phyloP scores from a whole-genome alignment of 2,797 vertebrate genomes.

The Chiloscyllium punctatum region DNA sequence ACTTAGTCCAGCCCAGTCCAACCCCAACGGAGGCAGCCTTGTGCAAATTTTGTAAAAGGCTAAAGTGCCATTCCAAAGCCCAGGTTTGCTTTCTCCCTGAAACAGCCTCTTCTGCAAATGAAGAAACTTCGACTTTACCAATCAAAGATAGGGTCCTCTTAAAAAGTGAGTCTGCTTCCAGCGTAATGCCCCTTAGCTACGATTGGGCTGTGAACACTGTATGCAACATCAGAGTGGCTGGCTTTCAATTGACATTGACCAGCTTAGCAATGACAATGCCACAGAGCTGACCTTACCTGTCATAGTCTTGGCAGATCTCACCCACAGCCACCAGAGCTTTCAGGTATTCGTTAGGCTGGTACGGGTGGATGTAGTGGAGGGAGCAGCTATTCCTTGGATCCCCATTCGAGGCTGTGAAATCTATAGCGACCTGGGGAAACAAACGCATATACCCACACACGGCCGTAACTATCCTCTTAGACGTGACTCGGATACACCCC shows the following conservation, averaged over 20 bases:
- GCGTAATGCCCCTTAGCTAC: no score
- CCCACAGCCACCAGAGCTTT: conserved; percentile 95
- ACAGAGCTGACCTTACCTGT: conserved; percentile 68
- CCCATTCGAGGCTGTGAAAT: conserved; percentile 96
- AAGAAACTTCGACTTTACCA: neutral
- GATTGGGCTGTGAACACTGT: neutral
- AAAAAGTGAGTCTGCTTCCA: neutral
- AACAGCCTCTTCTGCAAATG: neutral
- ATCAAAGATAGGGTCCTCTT: neutral
- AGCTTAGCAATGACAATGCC: neutral
- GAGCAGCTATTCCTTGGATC: conserved; percentile 98
- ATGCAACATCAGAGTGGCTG: neutral
- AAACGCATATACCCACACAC: conserved; percentile 22
- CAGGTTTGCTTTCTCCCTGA: neutral
- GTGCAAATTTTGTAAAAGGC: neutral
- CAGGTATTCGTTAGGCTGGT: conserved; percentile 96
- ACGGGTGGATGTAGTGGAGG: conserved; percentile 97
- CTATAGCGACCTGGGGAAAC: conserved; percentile 85
- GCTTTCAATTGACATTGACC: no score
- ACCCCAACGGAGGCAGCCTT: neutral
- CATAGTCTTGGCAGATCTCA: conserved; percentile 98
- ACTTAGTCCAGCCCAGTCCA: no score
- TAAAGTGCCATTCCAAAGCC: neutral
- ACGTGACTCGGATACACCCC: neutral
- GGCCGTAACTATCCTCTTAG: neutral